Base-by-base conservation (phyloP, 2,888 invertebrate genomes). In the Caenorhabditis becei region DNA sequence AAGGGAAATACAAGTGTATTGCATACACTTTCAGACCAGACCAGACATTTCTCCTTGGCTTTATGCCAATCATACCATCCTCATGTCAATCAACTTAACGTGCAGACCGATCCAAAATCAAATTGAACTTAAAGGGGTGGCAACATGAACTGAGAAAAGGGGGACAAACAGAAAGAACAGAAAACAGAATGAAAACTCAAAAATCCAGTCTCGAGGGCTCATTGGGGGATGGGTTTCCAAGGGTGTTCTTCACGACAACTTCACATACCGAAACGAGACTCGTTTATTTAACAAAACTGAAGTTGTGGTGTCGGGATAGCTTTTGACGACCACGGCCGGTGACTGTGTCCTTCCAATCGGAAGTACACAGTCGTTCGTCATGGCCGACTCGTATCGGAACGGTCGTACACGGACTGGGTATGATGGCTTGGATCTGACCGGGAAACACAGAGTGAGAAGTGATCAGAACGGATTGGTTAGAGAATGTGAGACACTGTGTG, bases 231-330 rank as follows among this genome's bases (percentile, higher is more conserved):
- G 53, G 20, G 41, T 35, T 58, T 56, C 26, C 24, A 16, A 35
- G 49, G 23, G 23, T n/a, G 20, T 8, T 54, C 24, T 32, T 61
- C 74, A 80, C 74, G 44, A 80, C 80, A 80, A 65, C 41, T 18
- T 53, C 44, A 84, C 84, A 72, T 81, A 84, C 84, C 84, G 75
- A 66, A 84, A 77, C 70, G 81, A 83, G 56, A 83, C 83, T 54
- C 77, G 71, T 65, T 83, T 83, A 62, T 78, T 70, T 54, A 77
- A 72, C 56, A 66, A 58, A 58, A 53, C 61, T 41, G 67, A 61
- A 49, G 62, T 62, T 32, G 58, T 65, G 67, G 51, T 41, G 47
- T 51, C 47, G 61, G 62, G 58, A 20, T 65, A 67, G 32, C 41
- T 23, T 78, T 72, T 58, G 28, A 63, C 58, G 58, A 78, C 77